Base-by-base conservation (phyloP, 2,113 vertebrate species). In the Aldabrachelys gigantea region DNA sequence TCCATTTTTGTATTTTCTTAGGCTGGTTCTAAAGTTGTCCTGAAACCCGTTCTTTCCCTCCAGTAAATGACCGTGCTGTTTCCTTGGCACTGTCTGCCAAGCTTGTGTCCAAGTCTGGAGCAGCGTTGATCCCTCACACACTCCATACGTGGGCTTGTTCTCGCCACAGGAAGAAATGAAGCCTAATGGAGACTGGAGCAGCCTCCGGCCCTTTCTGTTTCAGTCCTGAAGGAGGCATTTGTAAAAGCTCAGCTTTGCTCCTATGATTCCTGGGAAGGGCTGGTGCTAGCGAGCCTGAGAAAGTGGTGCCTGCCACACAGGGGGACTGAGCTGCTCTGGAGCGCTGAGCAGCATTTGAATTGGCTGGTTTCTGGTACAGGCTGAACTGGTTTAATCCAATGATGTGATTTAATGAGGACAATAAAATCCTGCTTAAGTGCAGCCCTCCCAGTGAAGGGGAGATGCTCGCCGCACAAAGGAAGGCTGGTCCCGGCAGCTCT, bases 21-120 rank as follows among this genome's bases (percentile, higher is more conserved):
- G 80, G 69, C 31, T 85, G 41, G 22, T 53, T 80, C 72, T 17
- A 1, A 2, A 62, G 76, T 80, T 47, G 1, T 81, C 2, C 81
- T 90, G 47, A 89, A 62, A 49, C 81, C 91, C 53, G 95, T 59
- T 1, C 76, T 81, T 13, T 84, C n/a, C 91, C 87, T 87, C 57
- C 0, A 0, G 92, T 89, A 47, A 16, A 38, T 3, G 78, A 16
- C 24, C 2, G 0, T 50, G 57, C 88, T 79, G 44, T 72, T 75
- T 19, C 76, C 54, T 52, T 47, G 85, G 69, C 2, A 1, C 88
- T 1, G 38, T 41, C 84, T 0, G 11, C 38, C 44, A 75, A 3
- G 69, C 81, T 44, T 29, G 52, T 0, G 0, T 76, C 53, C 3
- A 24, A 0, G 0, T 8, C 44, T 84, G 12, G 50, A 0, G n/a